phyloP scores from a whole-genome alignment of 2,888 invertebrate genomes.

The Oeneis ivallda region DNA sequence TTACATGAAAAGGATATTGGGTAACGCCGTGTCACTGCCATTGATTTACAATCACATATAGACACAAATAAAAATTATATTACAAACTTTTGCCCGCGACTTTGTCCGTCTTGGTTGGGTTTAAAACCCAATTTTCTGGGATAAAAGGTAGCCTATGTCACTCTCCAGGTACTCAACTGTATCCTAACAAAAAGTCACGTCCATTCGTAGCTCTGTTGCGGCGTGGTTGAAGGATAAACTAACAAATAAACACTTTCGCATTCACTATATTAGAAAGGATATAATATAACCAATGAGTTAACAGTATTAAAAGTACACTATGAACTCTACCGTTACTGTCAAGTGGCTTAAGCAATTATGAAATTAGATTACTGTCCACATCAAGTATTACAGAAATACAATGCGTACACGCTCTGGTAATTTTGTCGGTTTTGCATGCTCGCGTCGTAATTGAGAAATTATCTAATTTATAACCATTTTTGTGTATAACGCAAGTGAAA shows the following conservation, averaged over 20 bases:
- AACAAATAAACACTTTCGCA: background rate
- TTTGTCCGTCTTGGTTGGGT: no score
- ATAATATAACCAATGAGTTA: no score
- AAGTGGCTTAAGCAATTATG: background rate
- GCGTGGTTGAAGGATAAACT: no score
- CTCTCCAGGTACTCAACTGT: no score
- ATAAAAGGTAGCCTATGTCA: no score
- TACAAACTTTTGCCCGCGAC: no score
- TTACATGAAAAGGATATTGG: constrained; percentile 15
- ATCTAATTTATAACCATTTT: constrained; percentile 1
- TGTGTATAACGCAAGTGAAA: background rate
- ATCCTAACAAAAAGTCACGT: no score
- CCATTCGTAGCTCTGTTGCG: no score
- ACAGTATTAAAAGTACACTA: background rate
- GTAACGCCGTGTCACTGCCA: background rate
- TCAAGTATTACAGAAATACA: background rate
- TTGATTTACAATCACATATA: constrained; percentile 9
- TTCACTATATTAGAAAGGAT: background rate
- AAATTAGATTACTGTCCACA: background rate
- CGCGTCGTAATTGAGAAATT: background rate
- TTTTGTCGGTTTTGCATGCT: constrained; percentile 8
- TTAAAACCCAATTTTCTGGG: no score
- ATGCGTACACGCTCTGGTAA: constrained; percentile 2
- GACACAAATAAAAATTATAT: background rate
- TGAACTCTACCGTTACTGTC: background rate